Evolutionary conservation across 2,797 vertebrate species (phyloP), one percentile per base, ranked within the genome.

Genomic region (Enteromius argenteus): DNA sequence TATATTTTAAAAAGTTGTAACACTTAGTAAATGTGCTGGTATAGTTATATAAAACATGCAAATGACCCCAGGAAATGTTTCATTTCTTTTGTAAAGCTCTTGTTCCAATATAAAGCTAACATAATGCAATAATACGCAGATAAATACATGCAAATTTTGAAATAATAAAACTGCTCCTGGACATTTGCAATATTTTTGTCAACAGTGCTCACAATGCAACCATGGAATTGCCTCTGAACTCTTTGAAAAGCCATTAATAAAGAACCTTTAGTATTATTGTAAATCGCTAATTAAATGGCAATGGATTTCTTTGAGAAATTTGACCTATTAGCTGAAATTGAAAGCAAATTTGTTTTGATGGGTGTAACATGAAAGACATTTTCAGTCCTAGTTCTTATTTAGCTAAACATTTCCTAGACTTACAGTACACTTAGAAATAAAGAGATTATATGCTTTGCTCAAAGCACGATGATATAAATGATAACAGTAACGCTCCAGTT

Each of bases 111-210:
- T 69, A 15, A 78, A 79, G 62, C 23, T 60, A 80, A 79, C 60
- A 71, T 82, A 72, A 73, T 81, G 23, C 79, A 81, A 72, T 71
- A 42, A 81, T 62, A 17, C 3, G 39, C 80, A 73, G 49, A 73
- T 46, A 64, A 72, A 62, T 62, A 32, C 51, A 72, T 81, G 68
- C 27, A 72, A n/a, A 81, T 81, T 81, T 64, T 60, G 27, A 77
- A 79, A 80, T 79, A 79, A 84, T 79, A 81, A 60, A 72, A 77
- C 23, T 39, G 83, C 83, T 71, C 44, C 15, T 19, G 64, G 87
- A 86, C 79, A 79, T 81, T 58, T 60, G 1, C 68, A 15, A 30
- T 30, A 49, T 79, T n/a, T 39, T 64, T 75, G 79, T 82, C 69
- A 82, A 76, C 79, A 64, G n/a, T 79, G 60, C n/a, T 4, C 51